These are phyloP conservation scores for Patella caerulea DNA, from an alignment of 2,888 invertebrate genomes.

Conservation along the genomic window DNA sequence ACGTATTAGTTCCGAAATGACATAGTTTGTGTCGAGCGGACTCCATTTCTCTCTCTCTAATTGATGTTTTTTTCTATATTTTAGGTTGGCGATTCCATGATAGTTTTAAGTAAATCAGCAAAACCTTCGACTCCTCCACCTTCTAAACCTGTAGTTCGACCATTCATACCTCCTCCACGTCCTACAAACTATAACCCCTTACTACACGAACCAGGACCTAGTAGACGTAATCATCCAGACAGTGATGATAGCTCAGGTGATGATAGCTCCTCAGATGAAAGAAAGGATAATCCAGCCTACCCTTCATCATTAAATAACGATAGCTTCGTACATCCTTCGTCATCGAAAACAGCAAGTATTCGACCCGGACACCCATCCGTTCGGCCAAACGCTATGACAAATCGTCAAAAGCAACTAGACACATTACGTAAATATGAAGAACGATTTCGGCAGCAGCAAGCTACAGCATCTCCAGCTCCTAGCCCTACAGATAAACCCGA, in stretches of 20 bases:
- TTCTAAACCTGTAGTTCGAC: conserved; percentile 22
- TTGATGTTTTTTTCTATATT: conserved; percentile 23
- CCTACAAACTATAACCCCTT: conserved; percentile 1
- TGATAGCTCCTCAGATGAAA: conserved; percentile 37
- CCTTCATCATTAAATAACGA: conserved; percentile 8
- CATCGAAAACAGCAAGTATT: conserved; percentile 33
- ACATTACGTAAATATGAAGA: conserved; percentile 80
- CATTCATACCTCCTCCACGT: conserved; percentile 20
- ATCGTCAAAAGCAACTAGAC: conserved; percentile 78
- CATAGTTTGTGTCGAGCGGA: no score
- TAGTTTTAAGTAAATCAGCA: conserved; percentile 68
- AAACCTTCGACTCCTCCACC: conserved; percentile 41
- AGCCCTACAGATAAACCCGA: conserved; percentile 1
- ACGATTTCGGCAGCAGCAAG: conserved; percentile 60
- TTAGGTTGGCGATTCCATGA: conserved; percentile 68
- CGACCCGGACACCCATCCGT: conserved; percentile 64
- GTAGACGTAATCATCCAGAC: conserved; percentile 16
- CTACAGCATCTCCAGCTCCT: conserved; percentile 23
- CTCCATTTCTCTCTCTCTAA: neutral
- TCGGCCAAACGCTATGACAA: conserved; percentile 71
- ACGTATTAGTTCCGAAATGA: no score
- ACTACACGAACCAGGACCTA: conserved; percentile 9
- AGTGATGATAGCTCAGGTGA: conserved; percentile 41
- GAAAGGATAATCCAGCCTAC: conserved; percentile 4
- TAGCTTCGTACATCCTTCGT: neutral